Evolutionary conservation across 2,113 vertebrate species (phyloP).

Genomic region (Euleptes europaea): DNA sequence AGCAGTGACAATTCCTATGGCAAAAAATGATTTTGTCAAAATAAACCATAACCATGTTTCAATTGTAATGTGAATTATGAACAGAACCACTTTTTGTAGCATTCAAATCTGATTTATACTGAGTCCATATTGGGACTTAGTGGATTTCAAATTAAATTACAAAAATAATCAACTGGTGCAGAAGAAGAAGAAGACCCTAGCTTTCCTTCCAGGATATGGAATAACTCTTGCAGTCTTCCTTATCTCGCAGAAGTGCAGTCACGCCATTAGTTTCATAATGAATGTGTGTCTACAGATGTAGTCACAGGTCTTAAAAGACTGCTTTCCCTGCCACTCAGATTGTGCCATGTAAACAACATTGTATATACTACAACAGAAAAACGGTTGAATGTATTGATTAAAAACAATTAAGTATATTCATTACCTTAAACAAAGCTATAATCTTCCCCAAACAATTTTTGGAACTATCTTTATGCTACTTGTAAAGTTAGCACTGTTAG

Average conservation of each 20-base stretch:
- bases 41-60: constrained; percentile 67
- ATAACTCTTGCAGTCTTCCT: constrained; percentile 72
- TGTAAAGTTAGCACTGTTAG: constrained; percentile 77
- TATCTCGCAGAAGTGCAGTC: constrained; percentile 71
- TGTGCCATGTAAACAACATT: constrained; percentile 82
- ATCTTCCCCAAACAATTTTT: constrained; percentile 70
- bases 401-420: constrained; percentile 70
- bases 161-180: constrained; percentile 66
- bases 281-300: constrained; percentile 63
- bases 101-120: constrained; percentile 67
- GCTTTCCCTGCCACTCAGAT: constrained; percentile 73
- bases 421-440: constrained; percentile 75
- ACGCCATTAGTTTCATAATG: constrained; percentile 75
- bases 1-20: constrained; percentile 63
- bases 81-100: constrained; percentile 69
- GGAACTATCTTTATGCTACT: constrained; percentile 80
- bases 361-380: constrained; percentile 73
- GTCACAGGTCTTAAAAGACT: constrained; percentile 67
- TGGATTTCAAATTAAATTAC: constrained; percentile 62
- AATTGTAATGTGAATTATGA: constrained; percentile 68
- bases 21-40: constrained; percentile 72
- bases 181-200: constrained; percentile 58
- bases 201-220: constrained; percentile 71
- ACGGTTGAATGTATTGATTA: constrained; percentile 75
- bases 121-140: constrained; percentile 51